Base-by-base conservation (phyloP, 2,113 vertebrate species). In the Platichthys flesus region DNA sequence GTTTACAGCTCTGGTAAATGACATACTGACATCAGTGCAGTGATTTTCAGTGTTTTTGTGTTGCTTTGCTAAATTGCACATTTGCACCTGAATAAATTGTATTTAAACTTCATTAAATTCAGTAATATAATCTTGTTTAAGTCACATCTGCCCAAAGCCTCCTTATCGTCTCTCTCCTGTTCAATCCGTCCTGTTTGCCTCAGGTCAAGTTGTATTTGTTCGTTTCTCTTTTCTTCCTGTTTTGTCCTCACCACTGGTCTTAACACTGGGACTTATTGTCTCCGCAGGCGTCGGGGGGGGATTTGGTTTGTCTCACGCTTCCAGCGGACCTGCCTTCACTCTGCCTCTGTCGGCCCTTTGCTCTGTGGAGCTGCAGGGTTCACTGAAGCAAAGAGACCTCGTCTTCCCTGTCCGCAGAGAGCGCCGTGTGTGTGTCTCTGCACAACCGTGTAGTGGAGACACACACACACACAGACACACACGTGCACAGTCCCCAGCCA, bases 401-500 rank as follows among this genome's bases (percentile, higher is more conserved):
- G 83, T 90, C 86, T 67, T 71, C 64, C 56, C 59, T 67, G 61
- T 89, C 90, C 93, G 93, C 91, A 88, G 94, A 95, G 82, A 82
- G 94, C 94, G 92, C 72, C 71, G 94, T 84, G 91, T 88, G 52
- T 54, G 91, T 88, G 52, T 54, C 84, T 90, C 62, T 90, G 84
- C 91, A 88, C 84, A 84, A 78, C 88, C 90, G 75, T n/a, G 10
- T 23, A 54, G 56, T 70, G 57, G 63, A 83, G 71, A 66, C 60
- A 66, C 60, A 18, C 63, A 62, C 26, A 28, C 26, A 28, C 26
- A 28, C 26, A 28, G 2, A 28, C 26, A 28, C 26, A 28, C 26
- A 28, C 26, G 3, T 3, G 3, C 26, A 28, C 26, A 57, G 24
- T 87, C 87, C 85, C 90, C 16, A 55, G 75, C 64, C 81, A 60